Evolutionary conservation across 2,797 vertebrate genomes (phyloP).

Genomic region (Champsocephalus esox): DNA sequence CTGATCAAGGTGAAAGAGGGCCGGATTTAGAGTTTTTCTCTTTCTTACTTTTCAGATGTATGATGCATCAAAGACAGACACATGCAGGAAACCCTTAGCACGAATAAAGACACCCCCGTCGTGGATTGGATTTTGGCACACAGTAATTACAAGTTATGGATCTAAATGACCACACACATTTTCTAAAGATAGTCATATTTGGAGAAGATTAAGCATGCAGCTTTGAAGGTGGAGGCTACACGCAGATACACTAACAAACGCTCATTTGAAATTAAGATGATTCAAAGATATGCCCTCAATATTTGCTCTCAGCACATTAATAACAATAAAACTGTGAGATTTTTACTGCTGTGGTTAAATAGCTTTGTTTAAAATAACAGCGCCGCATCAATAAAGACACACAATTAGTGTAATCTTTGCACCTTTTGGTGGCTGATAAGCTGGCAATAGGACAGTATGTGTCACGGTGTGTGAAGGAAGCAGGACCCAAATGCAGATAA

Average conservation of each 20-base stretch:
- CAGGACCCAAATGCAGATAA: too few species aligned
- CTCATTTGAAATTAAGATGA: conserved; percentile 28
- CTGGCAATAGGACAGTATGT: neutral
- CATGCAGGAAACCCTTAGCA: neutral
- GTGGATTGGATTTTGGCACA: conserved; percentile 43
- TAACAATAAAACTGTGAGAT: conserved; percentile 12
- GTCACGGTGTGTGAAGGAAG: too few species aligned
- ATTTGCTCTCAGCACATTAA: conserved; percentile 17
- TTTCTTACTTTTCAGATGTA: conserved; percentile 22
- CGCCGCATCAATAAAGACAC: conserved; percentile 10
- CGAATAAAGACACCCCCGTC: conserved; percentile 8
- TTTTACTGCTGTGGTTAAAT: conserved; percentile 17
- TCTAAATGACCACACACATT: conserved; percentile 60
- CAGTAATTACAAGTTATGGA: conserved; percentile 69
- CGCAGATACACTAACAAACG: neutral
- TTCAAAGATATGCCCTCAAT: conserved; percentile 23
- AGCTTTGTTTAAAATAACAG: conserved; percentile 25
- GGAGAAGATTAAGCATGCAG: conserved; percentile 49
- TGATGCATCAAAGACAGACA: conserved; percentile 31
- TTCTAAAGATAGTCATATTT: conserved; percentile 55
- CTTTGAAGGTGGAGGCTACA: conserved; percentile 34
- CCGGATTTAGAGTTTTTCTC: conserved; percentile 11
- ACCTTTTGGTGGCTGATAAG: conserved; percentile 14
- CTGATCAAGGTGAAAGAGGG: conserved; percentile 53
- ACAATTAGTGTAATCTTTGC: conserved; percentile 8